A percentile compares a stretch with the other conserved stretches of the same genome.
Evolutionary conservation across 2,797 vertebrate genomes (phyloP).

Genomic region (Clarias platycephalus): DNA sequence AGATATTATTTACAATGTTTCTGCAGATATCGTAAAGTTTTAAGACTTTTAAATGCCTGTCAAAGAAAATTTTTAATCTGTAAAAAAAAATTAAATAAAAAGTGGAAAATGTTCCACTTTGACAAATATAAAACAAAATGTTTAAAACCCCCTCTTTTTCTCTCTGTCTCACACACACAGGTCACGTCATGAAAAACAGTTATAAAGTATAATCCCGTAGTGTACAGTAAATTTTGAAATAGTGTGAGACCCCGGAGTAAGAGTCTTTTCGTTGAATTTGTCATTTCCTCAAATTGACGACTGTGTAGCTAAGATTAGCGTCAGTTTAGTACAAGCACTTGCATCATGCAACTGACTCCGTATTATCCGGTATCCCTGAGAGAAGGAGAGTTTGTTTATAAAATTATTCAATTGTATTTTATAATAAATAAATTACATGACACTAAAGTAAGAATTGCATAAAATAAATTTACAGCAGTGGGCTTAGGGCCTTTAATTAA

Average conservation of each 20-base stretch:
- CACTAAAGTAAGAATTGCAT: constrained; percentile 1
- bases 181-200: background rate
- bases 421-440: constrained; percentile 13
- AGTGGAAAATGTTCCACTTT: too few species aligned
- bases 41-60: background rate
- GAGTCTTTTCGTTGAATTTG: constrained; percentile 5
- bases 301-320: background rate
- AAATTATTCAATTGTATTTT: constrained; percentile 8
- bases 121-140: background rate
- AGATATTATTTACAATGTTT: background rate
- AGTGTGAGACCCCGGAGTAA: background rate
- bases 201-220: background rate
- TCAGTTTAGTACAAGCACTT: constrained; percentile 23
- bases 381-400: constrained; percentile 6
- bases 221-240: background rate
- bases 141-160: background rate
- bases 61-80: background rate
- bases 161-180: background rate
- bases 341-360: constrained; percentile 26
- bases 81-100: too few species aligned
- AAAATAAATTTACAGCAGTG: background rate
- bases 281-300: constrained; percentile 16
- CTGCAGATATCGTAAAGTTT: background rate
- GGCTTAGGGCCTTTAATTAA: constrained; percentile 1
- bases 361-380: background rate